Evolutionary conservation across 2,888 invertebrate genomes (phyloP), one percentile per base, ranked within the genome.

Genomic region (Alloscopus bannaensis): DNA sequence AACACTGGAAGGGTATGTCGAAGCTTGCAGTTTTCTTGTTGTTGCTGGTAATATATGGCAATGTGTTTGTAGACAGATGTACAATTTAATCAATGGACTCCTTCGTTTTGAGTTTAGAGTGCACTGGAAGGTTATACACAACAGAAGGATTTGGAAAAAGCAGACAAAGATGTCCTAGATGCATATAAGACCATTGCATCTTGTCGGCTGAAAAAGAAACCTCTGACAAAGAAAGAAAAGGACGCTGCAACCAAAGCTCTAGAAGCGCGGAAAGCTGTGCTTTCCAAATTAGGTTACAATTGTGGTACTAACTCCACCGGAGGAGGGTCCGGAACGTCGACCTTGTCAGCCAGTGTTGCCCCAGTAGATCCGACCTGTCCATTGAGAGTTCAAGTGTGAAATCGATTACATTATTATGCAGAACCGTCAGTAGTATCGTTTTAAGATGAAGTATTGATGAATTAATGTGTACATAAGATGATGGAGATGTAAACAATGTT

Each of bases 151-250:
- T 42, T 88, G 20, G 85, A 86, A 11, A 88, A 87, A 69, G 82
- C 82, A 0, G 85, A 85, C 59, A 90, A 91, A 87, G 93, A 94
- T 88, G 90, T 91, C 8, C 45, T 85, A 3, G 96, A 96, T 87
- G 92, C 94, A 86, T 96, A 96, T 87, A 94, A 95, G 86, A 94
- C 94, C 87, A 92, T 96, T 87, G 90, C 93, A 79, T 90, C 92
- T 31, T 92, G 94, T 0, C 94, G 95, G 86, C 93, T 94, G 87
- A 95, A 95, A 88, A 94, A 95, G 87, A 91, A 94, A 83, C 92
- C 93, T 6, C 91, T 94, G 3, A 92, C 93, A 31, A 92, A 92
- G 85, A 94, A 94, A 86, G 95, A 95, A 87, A 93, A 93, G 85
- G 95, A 95, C 79, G 92, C 93, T 87, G 94, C 94, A 8, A 92